These are phyloP conservation scores for Gobiocypris rarus DNA, from an alignment of 2,113 vertebrate species.

Conservation along the genomic window DNA sequence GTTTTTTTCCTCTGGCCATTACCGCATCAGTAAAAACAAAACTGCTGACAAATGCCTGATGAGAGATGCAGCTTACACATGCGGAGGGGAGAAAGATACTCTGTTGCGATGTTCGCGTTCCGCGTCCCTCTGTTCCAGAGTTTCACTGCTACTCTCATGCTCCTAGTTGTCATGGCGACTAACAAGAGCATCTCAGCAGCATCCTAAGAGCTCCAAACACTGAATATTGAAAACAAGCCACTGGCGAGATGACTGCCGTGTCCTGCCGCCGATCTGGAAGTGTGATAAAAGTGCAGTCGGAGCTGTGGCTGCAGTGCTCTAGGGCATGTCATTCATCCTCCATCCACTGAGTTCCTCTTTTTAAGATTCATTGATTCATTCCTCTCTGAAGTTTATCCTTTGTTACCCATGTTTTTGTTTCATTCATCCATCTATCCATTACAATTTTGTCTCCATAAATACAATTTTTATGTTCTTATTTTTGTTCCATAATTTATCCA, in stretches of 20 bases:
- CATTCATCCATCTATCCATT: neutral
- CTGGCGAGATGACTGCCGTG: conserved; percentile 37
- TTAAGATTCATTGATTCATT: conserved; percentile 20
- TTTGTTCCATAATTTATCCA: neutral
- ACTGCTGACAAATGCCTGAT: conserved; percentile 56
- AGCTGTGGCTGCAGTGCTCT: conserved; percentile 10
- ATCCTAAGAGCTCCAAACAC: conserved; percentile 50
- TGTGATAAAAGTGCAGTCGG: conserved; percentile 22
- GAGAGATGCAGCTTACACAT: conserved; percentile 8
- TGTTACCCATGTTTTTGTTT: neutral
- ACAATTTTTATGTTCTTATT: neutral
- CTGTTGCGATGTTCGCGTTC: conserved; percentile 19
- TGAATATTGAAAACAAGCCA: conserved; percentile 49
- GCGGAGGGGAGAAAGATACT: conserved; percentile 7
- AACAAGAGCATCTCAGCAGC: conserved; percentile 52
- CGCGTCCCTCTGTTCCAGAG: conserved; percentile 24
- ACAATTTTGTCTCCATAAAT: neutral
- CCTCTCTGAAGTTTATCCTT: conserved; percentile 5
- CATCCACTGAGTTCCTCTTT: conserved; percentile 1
- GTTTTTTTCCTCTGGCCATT: neutral
- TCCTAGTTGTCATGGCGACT: conserved; percentile 62
- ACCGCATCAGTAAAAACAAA: conserved; percentile 30
- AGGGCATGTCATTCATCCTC: conserved; percentile 40
- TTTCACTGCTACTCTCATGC: conserved; percentile 46
- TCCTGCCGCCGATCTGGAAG: conserved; percentile 29